phyloP scores from a whole-genome alignment of 1,140 invertebrate genomes.

The Procambarus virginalis region DNA sequence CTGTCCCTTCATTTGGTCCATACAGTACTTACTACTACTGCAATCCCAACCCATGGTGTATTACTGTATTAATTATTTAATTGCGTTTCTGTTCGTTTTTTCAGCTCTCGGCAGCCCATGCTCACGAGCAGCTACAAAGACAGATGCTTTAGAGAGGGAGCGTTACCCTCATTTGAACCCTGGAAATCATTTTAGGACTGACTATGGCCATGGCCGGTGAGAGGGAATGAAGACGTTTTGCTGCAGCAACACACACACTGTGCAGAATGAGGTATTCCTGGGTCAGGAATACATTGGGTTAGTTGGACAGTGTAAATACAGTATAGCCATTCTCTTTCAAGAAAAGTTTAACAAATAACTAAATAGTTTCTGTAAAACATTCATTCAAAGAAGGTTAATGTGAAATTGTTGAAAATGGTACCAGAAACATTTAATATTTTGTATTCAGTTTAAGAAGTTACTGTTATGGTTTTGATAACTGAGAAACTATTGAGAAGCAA shows the following conservation, averaged over 20 bases:
- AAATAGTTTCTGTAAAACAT: neutral
- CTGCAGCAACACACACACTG: neutral
- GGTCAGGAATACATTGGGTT: neutral
- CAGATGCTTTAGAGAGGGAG: slow-evolving; percentile 60
- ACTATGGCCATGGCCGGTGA: slow-evolving; percentile 50
- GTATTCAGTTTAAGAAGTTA: neutral
- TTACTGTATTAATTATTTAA: neutral
- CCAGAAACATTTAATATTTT: neutral
- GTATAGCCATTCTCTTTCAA: neutral
- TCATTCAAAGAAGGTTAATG: neutral
- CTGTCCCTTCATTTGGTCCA: no score
- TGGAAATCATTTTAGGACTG: slow-evolving; percentile 51
- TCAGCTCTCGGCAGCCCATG: slow-evolving; percentile 45
- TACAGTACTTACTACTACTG: no score
- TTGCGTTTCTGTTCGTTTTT: neutral
- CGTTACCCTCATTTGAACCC: slow-evolving; percentile 54
- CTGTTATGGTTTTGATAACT: neutral
- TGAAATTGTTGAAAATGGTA: neutral
- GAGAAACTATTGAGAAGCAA: neutral
- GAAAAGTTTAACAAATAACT: neutral
- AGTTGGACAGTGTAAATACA: neutral
- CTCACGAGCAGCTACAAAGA: slow-evolving; percentile 51
- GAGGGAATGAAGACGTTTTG: no score
- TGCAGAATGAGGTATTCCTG: neutral
- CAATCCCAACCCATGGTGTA: neutral